Evolutionary conservation across 2,797 vertebrate genomes (phyloP).

Genomic region (Siniperca scherzeri): DNA sequence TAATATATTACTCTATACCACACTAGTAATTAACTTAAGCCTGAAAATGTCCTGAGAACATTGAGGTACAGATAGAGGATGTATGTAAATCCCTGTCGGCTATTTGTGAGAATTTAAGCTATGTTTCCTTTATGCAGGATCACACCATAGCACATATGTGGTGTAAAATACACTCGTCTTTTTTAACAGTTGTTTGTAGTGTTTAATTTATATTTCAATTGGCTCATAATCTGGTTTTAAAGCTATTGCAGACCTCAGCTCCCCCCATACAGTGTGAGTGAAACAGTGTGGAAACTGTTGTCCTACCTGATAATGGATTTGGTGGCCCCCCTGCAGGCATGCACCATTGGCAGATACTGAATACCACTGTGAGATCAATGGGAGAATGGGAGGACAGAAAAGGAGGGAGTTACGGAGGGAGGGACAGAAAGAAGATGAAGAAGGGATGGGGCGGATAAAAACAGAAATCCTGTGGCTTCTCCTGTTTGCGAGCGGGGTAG

Average conservation of each 20-base stretch:
- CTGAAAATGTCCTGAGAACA: constrained; percentile 40
- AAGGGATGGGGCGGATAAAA: constrained; percentile 76
- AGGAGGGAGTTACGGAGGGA: constrained; percentile 68
- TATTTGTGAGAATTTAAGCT: constrained; percentile 28
- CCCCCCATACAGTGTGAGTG: constrained; percentile 69
- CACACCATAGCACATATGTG: constrained; percentile 14
- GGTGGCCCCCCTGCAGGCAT: constrained; percentile 87
- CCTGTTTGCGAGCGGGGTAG: constrained; percentile 74
- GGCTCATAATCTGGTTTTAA: constrained; percentile 73
- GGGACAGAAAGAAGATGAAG: constrained; percentile 76
- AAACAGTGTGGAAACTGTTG: constrained; percentile 87
- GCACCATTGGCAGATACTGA: constrained; percentile 88
- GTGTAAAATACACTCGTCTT: constrained; percentile 26
- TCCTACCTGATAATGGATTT: constrained; percentile 91
- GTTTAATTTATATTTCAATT: constrained; percentile 64
- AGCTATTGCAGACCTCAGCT: constrained; percentile 43
- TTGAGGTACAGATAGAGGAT: neutral
- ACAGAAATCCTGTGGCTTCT: constrained; percentile 83
- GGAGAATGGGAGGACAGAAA: constrained; percentile 73
- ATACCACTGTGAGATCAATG: constrained; percentile 86
- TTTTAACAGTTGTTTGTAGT: constrained; percentile 52
- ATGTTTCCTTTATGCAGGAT: constrained; percentile 26
- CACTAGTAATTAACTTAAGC: constrained; percentile 52
- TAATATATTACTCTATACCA: constrained; percentile 44
- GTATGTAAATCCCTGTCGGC: constrained; percentile 20